A percentile compares a stretch with the other conserved stretches of the same genome.
These are phyloP conservation scores for Apolygus lucorum DNA, from an alignment of 1,140 invertebrate species.

Conservation along the genomic window DNA sequence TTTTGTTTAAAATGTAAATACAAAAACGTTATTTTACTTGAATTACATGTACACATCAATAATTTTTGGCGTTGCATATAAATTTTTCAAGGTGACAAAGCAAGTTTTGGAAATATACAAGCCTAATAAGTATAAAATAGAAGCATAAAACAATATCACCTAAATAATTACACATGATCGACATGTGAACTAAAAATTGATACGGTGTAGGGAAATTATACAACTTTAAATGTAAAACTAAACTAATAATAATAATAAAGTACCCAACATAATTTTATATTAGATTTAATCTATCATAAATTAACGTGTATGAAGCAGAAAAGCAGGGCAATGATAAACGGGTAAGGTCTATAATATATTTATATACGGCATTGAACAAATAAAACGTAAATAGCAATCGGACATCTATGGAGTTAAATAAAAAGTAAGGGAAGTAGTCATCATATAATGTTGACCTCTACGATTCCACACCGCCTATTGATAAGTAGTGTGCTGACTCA, in stretches of 20 bases:
- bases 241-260: not conserved
- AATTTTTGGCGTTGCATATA: not conserved
- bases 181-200: slow-evolving; percentile 9
- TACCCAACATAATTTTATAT: not conserved
- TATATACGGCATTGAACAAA: not conserved
- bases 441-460: too few relatives aligned
- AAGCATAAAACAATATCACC: slow-evolving; percentile 10
- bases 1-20: not conserved
- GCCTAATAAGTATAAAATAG: slow-evolving; percentile 1
- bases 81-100: slow-evolving; percentile 3
- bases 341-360: not conserved
- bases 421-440: too few relatives aligned
- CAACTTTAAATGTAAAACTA: not conserved
- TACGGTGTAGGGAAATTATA: slow-evolving; percentile 10
- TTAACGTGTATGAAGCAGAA: not conserved
- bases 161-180: slow-evolving; percentile 4
- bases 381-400: too few relatives aligned
- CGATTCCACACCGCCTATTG: too few relatives aligned
- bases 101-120: slow-evolving; percentile 13
- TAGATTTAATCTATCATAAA: not conserved
- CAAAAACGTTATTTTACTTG: not conserved
- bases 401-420: too few relatives aligned
- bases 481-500: too few relatives aligned
- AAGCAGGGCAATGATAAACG: not conserved
- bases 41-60: slow-evolving; percentile 5